Base-by-base conservation (phyloP, 1,140 invertebrate genomes). In the Bicyclus anynana region DNA sequence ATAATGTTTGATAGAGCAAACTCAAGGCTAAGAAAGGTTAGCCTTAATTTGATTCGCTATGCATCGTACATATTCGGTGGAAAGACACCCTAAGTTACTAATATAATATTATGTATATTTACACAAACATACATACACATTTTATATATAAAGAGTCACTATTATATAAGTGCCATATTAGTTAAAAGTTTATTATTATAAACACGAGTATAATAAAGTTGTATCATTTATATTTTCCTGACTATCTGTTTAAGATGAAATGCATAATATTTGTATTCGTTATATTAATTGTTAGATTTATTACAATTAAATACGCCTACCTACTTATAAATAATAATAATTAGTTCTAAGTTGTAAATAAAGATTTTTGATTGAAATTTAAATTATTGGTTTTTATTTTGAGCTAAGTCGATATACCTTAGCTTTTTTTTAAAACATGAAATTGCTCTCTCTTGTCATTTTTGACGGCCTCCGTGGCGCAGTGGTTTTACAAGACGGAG, bases 321-420 rank as follows among this genome's bases (percentile, higher is more conserved):
- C 16, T 56, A 49, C 54, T 49, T 57, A 44, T 48, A 48, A 50
- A 29, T 10, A 29, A 29, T n/a, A n/a, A n/a, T n/a, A 40, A 35
- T 38, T 50, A 29, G 37, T 27, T 44, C 16, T 57, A 57, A 49
- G 54, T 50, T 57, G 54, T 57, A 57, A 57, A 57, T 57, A 57
- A 50, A 57, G 16, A 27, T 57, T 50, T 50, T 40, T 40, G 2
- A 16, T 4, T 14, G 16, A 33, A 40, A 16, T 21, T 1, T 0
- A 44, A 21, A 5, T 10, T 1, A 21, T 12, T 20, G 2, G 9
- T 44, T 44, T 44, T 44, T 21, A n/a, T n/a, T n/a, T n/a, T n/a
- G n/a, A n/a, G n/a, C n/a, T n/a, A n/a, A n/a, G n/a, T n/a, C n/a
- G n/a, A n/a, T 10, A 40, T 40, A 7, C 3, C n/a, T 35, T 2